phyloP scores from a whole-genome alignment of 2,113 vertebrate genomes.

The Orycteropus afer region DNA sequence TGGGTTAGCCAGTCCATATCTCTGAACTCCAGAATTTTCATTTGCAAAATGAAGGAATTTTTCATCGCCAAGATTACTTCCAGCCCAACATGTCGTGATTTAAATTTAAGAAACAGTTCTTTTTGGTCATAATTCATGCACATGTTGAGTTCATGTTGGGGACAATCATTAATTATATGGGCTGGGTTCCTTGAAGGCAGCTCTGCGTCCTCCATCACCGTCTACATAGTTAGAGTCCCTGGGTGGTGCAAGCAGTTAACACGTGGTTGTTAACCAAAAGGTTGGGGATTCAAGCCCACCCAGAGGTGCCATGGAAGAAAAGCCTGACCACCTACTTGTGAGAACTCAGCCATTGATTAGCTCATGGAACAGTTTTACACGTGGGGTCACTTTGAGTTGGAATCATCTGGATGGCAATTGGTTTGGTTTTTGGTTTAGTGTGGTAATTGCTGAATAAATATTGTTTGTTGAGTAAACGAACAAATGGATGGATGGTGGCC shows the following conservation, averaged over 20 bases:
- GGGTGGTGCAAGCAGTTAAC: not conserved
- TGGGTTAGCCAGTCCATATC: not conserved
- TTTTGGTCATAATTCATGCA: not conserved
- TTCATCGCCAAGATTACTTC: not conserved
- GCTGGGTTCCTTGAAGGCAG: not conserved
- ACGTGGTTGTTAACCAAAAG: not conserved
- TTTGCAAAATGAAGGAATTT: not conserved
- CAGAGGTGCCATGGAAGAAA: not conserved
- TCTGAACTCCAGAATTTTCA: not conserved
- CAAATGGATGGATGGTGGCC: not conserved
- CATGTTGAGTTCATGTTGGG: not conserved
- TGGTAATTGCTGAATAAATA: not conserved
- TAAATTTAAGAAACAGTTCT: not conserved
- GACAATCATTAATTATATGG: not conserved
- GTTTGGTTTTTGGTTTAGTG: not conserved
- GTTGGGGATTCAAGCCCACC: not conserved
- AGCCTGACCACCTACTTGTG: not conserved
- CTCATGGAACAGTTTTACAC: not conserved
- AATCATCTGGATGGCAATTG: not conserved
- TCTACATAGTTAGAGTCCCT: not conserved
- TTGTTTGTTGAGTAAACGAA: not conserved
- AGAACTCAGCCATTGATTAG: not conserved
- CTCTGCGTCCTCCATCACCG: not conserved
- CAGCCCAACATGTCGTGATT: not conserved
- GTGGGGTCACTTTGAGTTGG: not conserved